phyloP scores from a whole-genome alignment of 2,888 invertebrate species.

The Scaptomyza cyrtandrae region DNA sequence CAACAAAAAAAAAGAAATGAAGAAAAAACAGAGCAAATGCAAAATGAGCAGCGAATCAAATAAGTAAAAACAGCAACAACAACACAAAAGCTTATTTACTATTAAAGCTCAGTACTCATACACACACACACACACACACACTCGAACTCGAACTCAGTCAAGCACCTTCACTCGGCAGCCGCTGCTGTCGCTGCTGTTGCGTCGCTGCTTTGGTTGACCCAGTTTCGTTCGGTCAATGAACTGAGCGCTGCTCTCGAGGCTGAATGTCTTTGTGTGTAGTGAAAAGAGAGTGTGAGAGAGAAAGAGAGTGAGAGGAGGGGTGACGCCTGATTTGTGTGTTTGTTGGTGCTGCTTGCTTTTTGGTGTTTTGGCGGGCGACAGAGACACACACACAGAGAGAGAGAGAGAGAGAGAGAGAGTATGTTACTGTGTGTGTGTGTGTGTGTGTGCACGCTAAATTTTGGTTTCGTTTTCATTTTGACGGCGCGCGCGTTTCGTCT shows the following conservation, averaged over 20 bases:
- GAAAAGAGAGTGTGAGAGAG: slow-evolving; percentile 18
- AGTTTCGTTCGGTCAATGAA: slow-evolving; percentile 75
- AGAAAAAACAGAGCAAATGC: slow-evolving; percentile 45
- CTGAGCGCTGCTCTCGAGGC: slow-evolving; percentile 69
- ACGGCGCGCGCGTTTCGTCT: slow-evolving; percentile 61
- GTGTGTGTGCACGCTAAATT: slow-evolving; percentile 73
- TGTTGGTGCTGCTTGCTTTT: slow-evolving; percentile 34
- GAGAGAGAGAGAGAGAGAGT: slow-evolving; percentile 34
- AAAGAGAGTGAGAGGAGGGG: slow-evolving; percentile 5
- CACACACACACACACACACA: slow-evolving; percentile 22
- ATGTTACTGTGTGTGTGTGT: slow-evolving; percentile 17
- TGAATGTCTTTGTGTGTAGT: slow-evolving; percentile 28
- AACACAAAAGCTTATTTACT: slow-evolving; percentile 66
- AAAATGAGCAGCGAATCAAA: slow-evolving; percentile 56
- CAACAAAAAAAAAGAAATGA: not conserved
- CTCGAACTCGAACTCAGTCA: slow-evolving; percentile 24
- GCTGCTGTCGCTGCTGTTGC: slow-evolving; percentile 41
- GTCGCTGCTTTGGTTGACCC: slow-evolving; percentile 68
- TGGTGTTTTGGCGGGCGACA: no score
- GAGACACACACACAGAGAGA: no score
- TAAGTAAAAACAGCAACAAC: slow-evolving; percentile 29
- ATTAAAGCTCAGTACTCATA: slow-evolving; percentile 47
- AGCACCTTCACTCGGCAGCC: slow-evolving; percentile 70
- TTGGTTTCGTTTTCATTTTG: slow-evolving; percentile 83
- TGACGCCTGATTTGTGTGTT: slow-evolving; percentile 38